A percentile compares a stretch with the other conserved stretches of the same genome.
phyloP scores from a whole-genome alignment of 2,888 invertebrate species.

The Mythimna vitellina region DNA sequence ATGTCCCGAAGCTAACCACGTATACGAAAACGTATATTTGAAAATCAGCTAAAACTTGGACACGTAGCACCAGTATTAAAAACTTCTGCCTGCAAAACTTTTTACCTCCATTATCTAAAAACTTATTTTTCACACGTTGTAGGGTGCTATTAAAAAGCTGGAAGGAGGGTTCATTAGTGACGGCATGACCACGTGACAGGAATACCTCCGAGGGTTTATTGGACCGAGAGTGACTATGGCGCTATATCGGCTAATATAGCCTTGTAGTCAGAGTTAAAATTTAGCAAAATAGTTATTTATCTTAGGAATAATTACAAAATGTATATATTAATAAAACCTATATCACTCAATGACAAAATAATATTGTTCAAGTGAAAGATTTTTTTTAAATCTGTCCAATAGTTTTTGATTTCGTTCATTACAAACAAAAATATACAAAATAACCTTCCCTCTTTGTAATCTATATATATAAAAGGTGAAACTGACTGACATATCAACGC shows the following conservation, averaged over 20 bases:
- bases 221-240: conserved; percentile 39
- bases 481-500: too few species aligned
- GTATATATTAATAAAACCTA: too few species aligned
- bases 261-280: conserved; percentile 1
- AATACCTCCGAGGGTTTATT: conserved; percentile 61
- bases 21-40: conserved; percentile 8
- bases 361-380: too few species aligned
- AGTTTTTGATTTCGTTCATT: too few species aligned
- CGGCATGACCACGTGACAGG: conserved; percentile 70
- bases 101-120: conserved; percentile 58
- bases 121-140: conserved; percentile 62
- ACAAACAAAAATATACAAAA: too few species aligned
- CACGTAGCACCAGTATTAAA: conserved; percentile 38
- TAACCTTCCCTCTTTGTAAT: too few species aligned
- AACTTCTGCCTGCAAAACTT: conserved; percentile 48
- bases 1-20: not conserved
- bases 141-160: conserved; percentile 71
- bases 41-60: conserved; percentile 22
- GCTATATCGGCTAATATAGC: conserved; percentile 29
- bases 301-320: too few species aligned
- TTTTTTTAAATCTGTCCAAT: too few species aligned
- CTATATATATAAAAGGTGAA: too few species aligned
- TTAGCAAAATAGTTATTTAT: too few species aligned
- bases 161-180: conserved; percentile 71
- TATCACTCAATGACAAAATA: too few species aligned